Conservation (phyloP, 1,140 invertebrate species). For the Ooceraea biroi region DNA sequence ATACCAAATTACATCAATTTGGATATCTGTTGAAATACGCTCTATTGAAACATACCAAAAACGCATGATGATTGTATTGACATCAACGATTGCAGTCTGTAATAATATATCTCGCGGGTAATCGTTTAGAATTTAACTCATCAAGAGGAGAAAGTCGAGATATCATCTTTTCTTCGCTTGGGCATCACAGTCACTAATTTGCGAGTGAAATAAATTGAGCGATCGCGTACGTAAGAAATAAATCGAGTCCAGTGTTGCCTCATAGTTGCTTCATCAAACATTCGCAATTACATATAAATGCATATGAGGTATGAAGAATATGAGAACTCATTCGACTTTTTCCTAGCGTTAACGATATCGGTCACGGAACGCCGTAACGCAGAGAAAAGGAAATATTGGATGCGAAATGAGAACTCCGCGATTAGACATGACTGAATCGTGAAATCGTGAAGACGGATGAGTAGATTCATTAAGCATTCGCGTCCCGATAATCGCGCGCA, state of each 20-base stretch:
- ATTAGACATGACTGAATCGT: slow-evolving; percentile 54
- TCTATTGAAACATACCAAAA: slow-evolving; percentile 11
- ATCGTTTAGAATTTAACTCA: slow-evolving; percentile 26
- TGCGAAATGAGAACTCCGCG: slow-evolving; percentile 16
- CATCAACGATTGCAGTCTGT: not conserved
- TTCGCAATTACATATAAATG: slow-evolving; percentile 14
- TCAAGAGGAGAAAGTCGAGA: slow-evolving; percentile 24
- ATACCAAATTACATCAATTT: slow-evolving; percentile 4
- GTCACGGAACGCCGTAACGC: not conserved
- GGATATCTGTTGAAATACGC: not conserved
- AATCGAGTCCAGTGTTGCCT: slow-evolving; percentile 35
- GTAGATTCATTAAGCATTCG: slow-evolving; percentile 56
- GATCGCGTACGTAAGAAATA: slow-evolving; percentile 18
- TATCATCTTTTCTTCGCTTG: slow-evolving; percentile 19
- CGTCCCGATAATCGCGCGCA: slow-evolving; percentile 47
- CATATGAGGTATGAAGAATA: slow-evolving; percentile 14
- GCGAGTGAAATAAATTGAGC: slow-evolving; percentile 23
- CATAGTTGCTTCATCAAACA: slow-evolving; percentile 40
- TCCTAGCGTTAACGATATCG: slow-evolving; percentile 21
- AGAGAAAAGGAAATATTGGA: not conserved
- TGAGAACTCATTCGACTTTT: slow-evolving; percentile 26
- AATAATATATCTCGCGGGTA: slow-evolving; percentile 16
- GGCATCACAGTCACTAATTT: slow-evolving; percentile 20
- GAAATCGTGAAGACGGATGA: slow-evolving; percentile 65
- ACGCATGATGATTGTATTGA: not conserved